Evolutionary conservation across 2,888 invertebrate species (phyloP), one percentile per base, ranked within the genome.

Genomic region (Copidosoma aretas): DNA sequence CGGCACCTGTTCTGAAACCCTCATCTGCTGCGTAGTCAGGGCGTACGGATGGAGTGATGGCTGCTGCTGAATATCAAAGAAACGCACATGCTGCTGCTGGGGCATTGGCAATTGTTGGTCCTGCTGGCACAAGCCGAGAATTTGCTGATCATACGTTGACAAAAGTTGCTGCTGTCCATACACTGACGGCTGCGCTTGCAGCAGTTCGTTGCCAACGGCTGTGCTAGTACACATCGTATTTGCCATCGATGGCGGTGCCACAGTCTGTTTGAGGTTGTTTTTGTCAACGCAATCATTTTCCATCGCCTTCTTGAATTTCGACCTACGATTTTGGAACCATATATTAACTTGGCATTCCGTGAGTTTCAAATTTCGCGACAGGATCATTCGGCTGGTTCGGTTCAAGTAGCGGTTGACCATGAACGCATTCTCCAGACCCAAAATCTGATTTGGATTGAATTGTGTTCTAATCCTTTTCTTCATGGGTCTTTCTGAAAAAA

Each of bases 301-400:
- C n/a, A 2, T 46, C 2, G 90, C 90, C 76, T 91, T 91, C 79
- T 91, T 91, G 79, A 86, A 87, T 74, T 92, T 91, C 93, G 94
- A 94, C 8, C 93, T 85, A 21, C 93, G 86, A 78, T 93, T 94
- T 80, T 94, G 94, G 80, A 94, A 94, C 94, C 94, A 94, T 73
- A 94, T 93, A 82, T 94, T 94, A 66, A 94, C 92, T 82, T 94
- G 93, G 32, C 93, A 85, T 78, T 94, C 94, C 0, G 90, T 88
- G 12, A 94, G 85, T 73, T 87, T 87, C 10, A 94, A 85, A 52
- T 87, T 84, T 41, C 89, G 86, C 0, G 94, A 92, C 78, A 94
- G 87, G 78, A 93, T 90, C 32, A 93, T 92, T 57, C 94, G 86
- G 67, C 92, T 86, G 0, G 92, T 91, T 32, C 94, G 87, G 79